Evolutionary conservation across 1,140 invertebrate species (phyloP), one percentile per base, ranked within the genome.

Genomic region (Caenorhabditis remanei): DNA sequence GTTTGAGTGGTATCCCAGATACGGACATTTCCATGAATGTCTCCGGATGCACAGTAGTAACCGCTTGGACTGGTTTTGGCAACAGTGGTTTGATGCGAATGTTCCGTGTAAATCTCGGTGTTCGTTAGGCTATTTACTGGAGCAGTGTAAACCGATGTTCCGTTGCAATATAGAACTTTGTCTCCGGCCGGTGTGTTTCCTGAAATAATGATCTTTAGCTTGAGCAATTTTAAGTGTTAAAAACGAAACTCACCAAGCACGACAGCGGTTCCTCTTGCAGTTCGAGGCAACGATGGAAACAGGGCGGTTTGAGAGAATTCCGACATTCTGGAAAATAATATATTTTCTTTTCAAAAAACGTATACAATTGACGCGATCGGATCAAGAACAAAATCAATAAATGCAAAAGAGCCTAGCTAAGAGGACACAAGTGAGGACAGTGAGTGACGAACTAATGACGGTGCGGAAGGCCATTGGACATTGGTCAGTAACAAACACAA

Each of bases 1-100:
- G 97, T 97, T 92, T 99, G 98, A 0, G 98, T 96, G 0, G 98
- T 99, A 92, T 99, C 98, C 98, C 98, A 99, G 92, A 99, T 98
- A 50, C 97, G 95, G 84, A 99, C 95, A 94, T 99, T 99, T 46
- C 98, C 98, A 16, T 95, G 96, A 89, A 95, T 95, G 94, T 99
- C 97, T 94, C 96, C 98, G 91, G 98, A 99, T 83, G 97, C 97
- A 92, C 99, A 99, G 92, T 99, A 99, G 93, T 98, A 79, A 6
- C 87, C 87, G 55, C 83, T 85, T 5, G 98, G 98, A 71, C 98
- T 98, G 94, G 98, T 99, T 93, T 99, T 98, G 65, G 98, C 98
- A 71, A 98, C 97, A 93, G 96, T 98, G 2, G 98, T 96, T 90
- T 95, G 94, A 91, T 96, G 96, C 55, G 97, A 96, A 94, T 99